Evolutionary conservation across 2,797 vertebrate genomes (phyloP), one percentile per base, ranked within the genome.

Genomic region (Leuciscus waleckii): DNA sequence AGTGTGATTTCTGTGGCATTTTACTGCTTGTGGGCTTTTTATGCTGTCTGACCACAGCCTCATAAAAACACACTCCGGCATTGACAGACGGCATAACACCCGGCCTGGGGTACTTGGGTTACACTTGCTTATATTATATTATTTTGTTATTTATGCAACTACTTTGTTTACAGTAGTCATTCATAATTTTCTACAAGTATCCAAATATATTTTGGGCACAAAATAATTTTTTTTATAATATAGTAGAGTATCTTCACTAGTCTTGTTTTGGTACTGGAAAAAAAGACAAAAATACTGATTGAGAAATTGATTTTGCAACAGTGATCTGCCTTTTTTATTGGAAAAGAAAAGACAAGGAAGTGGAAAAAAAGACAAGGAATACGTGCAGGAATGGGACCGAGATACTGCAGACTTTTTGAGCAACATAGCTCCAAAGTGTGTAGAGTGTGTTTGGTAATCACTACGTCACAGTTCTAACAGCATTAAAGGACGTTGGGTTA

Each of bases 1-100:
- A 93, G 92, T 91, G 92, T 92, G 92, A 93, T 92, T 93, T 93
- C 91, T 92, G 90, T 90, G 92, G 91, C 93, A 92, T 95, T 94
- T 92, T 94, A 89, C 88, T 88, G 90, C 93, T 93, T 87, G 87
- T 89, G 85, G 90, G 93, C 89, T 91, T 94, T 95, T 95, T 95
- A 95, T 94, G 92, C 93, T 89, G 93, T 93, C 93, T 92, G 93
- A 93, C 93, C 93, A 79, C 92, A 92, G 92, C 88, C 94, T 95
- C 91, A 86, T 95, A 95, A 95, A 95, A 95, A 92, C 92, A 88
- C 90, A 93, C 92, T 92, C 90, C 90, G 91, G 92, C 93, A 93
- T 91, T 92, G 88, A 89, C 90, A 84, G 92, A 93, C 89, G 90
- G 89, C 91, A 90, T 92, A 90, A 79, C 91, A 91, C 90, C 91